Percentiles rank a stretch among this genome's conserved stretches.
Conservation (phyloP, 2,888 invertebrate genomes). For the Andricus curvator region DNA sequence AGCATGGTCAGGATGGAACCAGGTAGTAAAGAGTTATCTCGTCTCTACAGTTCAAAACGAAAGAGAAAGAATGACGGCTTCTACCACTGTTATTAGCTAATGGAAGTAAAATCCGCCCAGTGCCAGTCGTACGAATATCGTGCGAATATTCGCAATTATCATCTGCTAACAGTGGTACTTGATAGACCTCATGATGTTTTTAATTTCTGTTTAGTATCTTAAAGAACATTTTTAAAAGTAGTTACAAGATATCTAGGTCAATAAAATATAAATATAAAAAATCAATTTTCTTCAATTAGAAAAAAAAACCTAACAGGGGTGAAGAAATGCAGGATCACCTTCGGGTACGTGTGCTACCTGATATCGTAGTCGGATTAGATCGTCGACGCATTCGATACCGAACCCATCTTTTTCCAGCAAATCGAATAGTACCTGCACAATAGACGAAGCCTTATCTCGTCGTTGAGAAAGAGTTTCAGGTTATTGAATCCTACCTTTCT, state of each 20-base stretch:
- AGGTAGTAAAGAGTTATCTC: slow-evolving; percentile 52
- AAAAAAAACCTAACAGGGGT: neutral
- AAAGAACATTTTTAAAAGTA: neutral
- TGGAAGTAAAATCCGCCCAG: slow-evolving; percentile 66
- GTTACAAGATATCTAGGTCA: too few species aligned
- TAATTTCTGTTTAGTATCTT: neutral
- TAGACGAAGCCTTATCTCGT: slow-evolving; percentile 58
- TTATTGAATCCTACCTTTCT: slow-evolving; percentile 29
- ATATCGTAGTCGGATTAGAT: slow-evolving; percentile 30
- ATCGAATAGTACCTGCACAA: slow-evolving; percentile 50
- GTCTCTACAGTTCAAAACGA: slow-evolving; percentile 42
- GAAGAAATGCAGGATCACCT: slow-evolving; percentile 1
- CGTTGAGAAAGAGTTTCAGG: slow-evolving; percentile 6
- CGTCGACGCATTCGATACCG: slow-evolving; percentile 33
- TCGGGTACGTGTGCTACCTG: slow-evolving; percentile 35
- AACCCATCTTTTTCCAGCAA: slow-evolving; percentile 38
- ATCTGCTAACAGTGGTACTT: neutral
- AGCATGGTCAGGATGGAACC: slow-evolving; percentile 58
- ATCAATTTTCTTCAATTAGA: neutral
- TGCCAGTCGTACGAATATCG: neutral
- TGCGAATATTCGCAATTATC: neutral
- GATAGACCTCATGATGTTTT: neutral
- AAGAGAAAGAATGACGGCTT: slow-evolving; percentile 45
- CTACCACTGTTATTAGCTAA: slow-evolving; percentile 69
- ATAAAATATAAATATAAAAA: too few species aligned